A percentile compares a stretch with the other conserved stretches of the same genome.
Evolutionary conservation across 2,113 vertebrate genomes (phyloP).

Genomic region (Willisornis vidua): DNA sequence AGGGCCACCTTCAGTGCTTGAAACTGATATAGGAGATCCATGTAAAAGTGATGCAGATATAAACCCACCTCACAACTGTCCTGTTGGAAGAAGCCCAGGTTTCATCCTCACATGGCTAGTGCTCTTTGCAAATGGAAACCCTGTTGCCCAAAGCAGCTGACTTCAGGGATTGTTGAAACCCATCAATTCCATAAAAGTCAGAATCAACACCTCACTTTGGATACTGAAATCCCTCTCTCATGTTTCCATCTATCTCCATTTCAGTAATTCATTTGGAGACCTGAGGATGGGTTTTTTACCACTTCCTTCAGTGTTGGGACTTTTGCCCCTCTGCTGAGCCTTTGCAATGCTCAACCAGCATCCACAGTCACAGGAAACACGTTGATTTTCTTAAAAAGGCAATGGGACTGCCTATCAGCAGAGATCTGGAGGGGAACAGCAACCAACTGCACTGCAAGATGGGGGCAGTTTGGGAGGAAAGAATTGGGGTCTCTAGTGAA

Average conservation of each 20-base stretch:
- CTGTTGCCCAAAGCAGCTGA: neutral
- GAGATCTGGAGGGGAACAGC: neutral
- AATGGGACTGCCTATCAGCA: neutral
- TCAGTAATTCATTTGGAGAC: neutral
- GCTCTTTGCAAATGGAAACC: neutral
- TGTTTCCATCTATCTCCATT: neutral
- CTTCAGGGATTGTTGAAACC: neutral
- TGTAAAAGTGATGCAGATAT: neutral
- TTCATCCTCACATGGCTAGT: neutral
- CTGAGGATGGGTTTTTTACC: neutral
- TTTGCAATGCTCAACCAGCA: neutral
- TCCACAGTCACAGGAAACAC: neutral
- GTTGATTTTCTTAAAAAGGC: slow-evolving; percentile 29
- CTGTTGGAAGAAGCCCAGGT: neutral
- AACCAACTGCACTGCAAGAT: neutral
- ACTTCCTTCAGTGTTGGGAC: neutral
- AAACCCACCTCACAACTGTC: neutral
- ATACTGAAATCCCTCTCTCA: neutral
- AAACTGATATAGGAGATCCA: neutral
- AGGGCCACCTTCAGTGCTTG: neutral
- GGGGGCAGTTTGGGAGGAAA: neutral
- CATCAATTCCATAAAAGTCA: neutral
- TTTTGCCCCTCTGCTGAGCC: neutral
- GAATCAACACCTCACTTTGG: neutral
- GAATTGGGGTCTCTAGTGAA: neutral